Percentiles rank a stretch among this genome's conserved stretches.
These are phyloP conservation scores for Dryomyza anilis DNA, from an alignment of 2,888 invertebrate genomes.

Conservation along the genomic window DNA sequence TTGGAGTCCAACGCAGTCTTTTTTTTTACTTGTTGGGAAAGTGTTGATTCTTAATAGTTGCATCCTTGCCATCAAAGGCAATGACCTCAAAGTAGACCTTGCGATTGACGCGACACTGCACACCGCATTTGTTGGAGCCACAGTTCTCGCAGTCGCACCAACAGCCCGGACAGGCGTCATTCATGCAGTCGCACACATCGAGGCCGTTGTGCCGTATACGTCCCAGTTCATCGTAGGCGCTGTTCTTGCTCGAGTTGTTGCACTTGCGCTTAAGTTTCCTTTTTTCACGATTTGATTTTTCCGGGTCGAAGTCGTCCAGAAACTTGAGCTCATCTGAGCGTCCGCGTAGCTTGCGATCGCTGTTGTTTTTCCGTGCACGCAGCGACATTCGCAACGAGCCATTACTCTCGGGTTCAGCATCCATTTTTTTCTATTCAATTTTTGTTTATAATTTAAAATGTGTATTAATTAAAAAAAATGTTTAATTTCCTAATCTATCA, in stretches of 20 bases:
- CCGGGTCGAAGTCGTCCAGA: conserved; percentile 75
- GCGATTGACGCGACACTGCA: conserved; percentile 78
- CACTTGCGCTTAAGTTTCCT: conserved; percentile 71
- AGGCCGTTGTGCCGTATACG: conserved; percentile 67
- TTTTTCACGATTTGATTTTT: conserved; percentile 77
- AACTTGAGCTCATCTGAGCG: conserved; percentile 49
- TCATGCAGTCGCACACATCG: conserved; percentile 86
- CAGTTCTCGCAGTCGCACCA: conserved; percentile 81
- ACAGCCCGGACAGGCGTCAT: conserved; percentile 79
- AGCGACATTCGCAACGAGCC: conserved; percentile 41
- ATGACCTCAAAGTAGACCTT: conserved; percentile 80
- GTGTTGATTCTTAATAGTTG: conserved; percentile 46
- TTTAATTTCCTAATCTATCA: too few species aligned
- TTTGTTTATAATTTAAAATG: too few species aligned
- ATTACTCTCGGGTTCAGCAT: too few species aligned
- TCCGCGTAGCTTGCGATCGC: conserved; percentile 39
- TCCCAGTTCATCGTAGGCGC: conserved; percentile 73
- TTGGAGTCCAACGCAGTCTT: too few species aligned
- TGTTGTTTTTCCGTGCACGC: conserved; percentile 42
- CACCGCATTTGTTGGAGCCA: conserved; percentile 76
- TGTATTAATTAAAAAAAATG: too few species aligned
- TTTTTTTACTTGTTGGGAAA: conserved; percentile 32
- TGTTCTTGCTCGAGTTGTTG: conserved; percentile 38
- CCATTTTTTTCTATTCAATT: too few species aligned
- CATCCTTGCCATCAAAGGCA: conserved; percentile 79